These are phyloP conservation scores for Dermochelys coriacea DNA, from an alignment of 2,797 vertebrate species.

Conservation along the genomic window DNA sequence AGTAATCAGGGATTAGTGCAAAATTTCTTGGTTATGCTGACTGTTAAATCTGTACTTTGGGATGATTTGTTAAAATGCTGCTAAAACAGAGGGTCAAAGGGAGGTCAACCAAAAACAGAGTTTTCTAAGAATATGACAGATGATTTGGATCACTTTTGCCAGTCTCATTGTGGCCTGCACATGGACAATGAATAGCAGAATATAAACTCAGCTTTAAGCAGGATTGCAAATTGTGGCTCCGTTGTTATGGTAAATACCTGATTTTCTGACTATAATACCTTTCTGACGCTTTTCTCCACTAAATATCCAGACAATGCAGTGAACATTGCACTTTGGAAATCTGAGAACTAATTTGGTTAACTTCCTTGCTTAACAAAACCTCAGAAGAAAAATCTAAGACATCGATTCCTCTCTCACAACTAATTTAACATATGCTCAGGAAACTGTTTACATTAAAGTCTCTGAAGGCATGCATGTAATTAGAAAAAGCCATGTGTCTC, in stretches of 20 bases:
- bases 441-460: constrained; percentile 16
- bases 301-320: not conserved
- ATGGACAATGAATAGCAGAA: not conserved
- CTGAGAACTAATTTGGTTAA: not conserved
- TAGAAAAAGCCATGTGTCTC: not conserved
- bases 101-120: not conserved
- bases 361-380: constrained; percentile 2
- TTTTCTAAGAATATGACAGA: constrained; percentile 4
- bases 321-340: not conserved
- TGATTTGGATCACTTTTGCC: constrained; percentile 1
- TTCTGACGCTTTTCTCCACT: constrained; percentile 18
- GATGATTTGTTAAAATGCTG: constrained; percentile 12
- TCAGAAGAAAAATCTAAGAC: not conserved
- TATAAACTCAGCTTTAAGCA: not conserved
- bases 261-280: constrained; percentile 11
- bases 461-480: not conserved
- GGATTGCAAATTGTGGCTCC: not conserved
- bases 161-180: not conserved
- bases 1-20: not conserved
- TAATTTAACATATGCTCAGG: not conserved
- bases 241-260: constrained; percentile 18
- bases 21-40: not conserved
- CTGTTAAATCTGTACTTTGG: not conserved
- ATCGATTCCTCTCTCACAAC: not conserved
- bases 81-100: not conserved